Percentiles rank a stretch among this genome's conserved stretches.
Evolutionary conservation across 2,797 vertebrate genomes (phyloP).

Genomic region (Argentina silus): DNA sequence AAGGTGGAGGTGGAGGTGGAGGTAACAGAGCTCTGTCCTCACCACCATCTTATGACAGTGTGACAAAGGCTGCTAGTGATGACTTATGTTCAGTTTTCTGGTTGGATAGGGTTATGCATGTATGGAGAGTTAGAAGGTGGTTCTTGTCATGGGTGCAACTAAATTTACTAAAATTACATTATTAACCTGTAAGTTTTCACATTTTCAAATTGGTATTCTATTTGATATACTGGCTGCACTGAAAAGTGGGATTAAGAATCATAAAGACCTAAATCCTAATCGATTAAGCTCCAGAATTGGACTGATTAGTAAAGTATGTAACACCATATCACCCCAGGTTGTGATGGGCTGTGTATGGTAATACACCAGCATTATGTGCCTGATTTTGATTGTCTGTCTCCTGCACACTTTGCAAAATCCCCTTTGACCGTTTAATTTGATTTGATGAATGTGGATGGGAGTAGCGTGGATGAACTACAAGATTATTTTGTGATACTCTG

Average conservation of each 20-base stretch:
- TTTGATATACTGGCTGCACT: not conserved
- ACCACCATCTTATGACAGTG: constrained; percentile 91
- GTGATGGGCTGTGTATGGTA: constrained; percentile 43
- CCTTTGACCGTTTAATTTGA: constrained; percentile 53
- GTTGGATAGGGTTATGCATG: not conserved
- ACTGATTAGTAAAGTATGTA: too few relatives aligned
- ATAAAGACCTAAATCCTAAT: not conserved
- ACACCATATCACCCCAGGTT: constrained; percentile 11
- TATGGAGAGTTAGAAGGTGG: not conserved
- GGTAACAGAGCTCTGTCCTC: constrained; percentile 74
- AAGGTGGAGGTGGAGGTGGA: constrained; percentile 43
- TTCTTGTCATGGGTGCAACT: constrained; percentile 2
- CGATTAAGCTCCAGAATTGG: too few relatives aligned
- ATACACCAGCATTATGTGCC: constrained; percentile 70
- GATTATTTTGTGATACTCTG: constrained; percentile 60
- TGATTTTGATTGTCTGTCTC: constrained; percentile 59
- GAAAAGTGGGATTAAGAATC: not conserved
- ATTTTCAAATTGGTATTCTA: too few relatives aligned
- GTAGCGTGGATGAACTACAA: constrained; percentile 50
- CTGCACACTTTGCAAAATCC: constrained; percentile 56
- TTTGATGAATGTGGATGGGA: constrained; percentile 52
- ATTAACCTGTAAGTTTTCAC: constrained; percentile 3
- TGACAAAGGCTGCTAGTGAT: constrained; percentile 83
- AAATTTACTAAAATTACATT: constrained; percentile 5
- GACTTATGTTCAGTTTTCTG: not conserved